phyloP scores from a whole-genome alignment of 1,140 invertebrate species.

The Drosophila lacteicornis region DNA sequence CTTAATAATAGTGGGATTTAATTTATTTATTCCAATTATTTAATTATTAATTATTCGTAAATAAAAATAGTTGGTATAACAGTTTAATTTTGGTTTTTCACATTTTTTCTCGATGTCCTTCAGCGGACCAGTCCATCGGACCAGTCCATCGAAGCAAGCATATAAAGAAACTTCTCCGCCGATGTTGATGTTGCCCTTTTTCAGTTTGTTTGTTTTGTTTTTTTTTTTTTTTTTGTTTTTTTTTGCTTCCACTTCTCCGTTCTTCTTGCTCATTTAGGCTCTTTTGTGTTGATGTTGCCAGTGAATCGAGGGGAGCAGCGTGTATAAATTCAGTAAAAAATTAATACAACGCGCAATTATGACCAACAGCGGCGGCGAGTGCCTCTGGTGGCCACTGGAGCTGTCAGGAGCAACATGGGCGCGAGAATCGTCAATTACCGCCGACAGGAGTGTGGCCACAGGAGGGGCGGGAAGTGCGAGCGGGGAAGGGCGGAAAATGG shows the following conservation, averaged over 20 bases:
- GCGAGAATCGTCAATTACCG: conserved; percentile 55
- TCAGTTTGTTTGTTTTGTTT: conserved; percentile 35
- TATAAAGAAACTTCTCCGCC: conserved; percentile 33
- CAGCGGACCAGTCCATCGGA: conserved; percentile 7
- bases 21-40: too few species aligned
- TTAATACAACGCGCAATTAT: conserved; percentile 59
- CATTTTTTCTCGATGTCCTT: conserved; percentile 10
- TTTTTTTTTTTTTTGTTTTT: conserved; percentile 5
- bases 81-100: neutral
- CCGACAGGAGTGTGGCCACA: conserved; percentile 28
- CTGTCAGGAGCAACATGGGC: conserved; percentile 47
- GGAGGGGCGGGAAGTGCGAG: neutral
- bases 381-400: conserved; percentile 32
- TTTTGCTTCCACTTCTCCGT: neutral
- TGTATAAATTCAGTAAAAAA: conserved; percentile 56
- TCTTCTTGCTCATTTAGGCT: conserved; percentile 53
- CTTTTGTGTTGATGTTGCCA: conserved; percentile 46
- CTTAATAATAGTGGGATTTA: too few species aligned
- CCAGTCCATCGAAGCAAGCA: conserved; percentile 18
- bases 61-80: too few species aligned
- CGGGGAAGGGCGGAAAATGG: neutral
- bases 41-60: too few species aligned
- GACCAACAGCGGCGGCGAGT: conserved; percentile 37
- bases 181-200: conserved; percentile 53
- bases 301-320: conserved; percentile 3